Conservation (phyloP, 2,888 invertebrate species). For the Eilema depressum region DNA sequence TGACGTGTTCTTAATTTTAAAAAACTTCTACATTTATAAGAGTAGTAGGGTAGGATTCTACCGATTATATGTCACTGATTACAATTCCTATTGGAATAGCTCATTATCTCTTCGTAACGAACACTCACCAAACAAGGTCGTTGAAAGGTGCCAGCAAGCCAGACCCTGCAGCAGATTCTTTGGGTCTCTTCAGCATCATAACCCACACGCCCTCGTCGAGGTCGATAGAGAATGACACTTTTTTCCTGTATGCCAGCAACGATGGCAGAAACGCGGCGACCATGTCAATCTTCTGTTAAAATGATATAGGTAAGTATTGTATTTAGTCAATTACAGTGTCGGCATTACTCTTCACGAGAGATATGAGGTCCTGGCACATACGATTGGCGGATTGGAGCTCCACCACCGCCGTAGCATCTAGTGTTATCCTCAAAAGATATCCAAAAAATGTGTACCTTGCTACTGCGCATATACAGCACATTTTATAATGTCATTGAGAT, state of each 20-base stretch:
- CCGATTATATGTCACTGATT: too few relatives aligned
- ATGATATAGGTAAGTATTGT: not conserved
- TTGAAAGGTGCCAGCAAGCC: conserved; percentile 94
- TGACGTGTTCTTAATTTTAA: too few relatives aligned
- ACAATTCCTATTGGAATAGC: not conserved
- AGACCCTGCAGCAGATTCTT: conserved; percentile 93
- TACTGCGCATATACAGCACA: too few relatives aligned
- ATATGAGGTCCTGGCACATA: too few relatives aligned
- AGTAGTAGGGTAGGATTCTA: too few relatives aligned
- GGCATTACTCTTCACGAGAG: too few relatives aligned
- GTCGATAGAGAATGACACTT: conserved; percentile 87
- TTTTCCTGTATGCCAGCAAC: conserved; percentile 85
- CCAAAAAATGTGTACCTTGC: too few relatives aligned
- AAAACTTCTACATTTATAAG: too few relatives aligned
- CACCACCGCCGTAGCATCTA: too few relatives aligned
- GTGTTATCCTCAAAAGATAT: too few relatives aligned
- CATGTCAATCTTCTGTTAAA: conserved; percentile 90
- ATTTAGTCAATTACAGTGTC: not conserved
- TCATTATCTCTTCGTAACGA: not conserved
- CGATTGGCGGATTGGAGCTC: not conserved
- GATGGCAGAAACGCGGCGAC: conserved; percentile 93
- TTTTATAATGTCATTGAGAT: too few relatives aligned
- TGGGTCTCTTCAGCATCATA: conserved; percentile 93
- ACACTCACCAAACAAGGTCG: conserved; percentile 88
- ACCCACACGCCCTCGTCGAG: conserved; percentile 93